Evolutionary conservation across 2,797 vertebrate species (phyloP).

Genomic region (Phataginus tetradactyla): DNA sequence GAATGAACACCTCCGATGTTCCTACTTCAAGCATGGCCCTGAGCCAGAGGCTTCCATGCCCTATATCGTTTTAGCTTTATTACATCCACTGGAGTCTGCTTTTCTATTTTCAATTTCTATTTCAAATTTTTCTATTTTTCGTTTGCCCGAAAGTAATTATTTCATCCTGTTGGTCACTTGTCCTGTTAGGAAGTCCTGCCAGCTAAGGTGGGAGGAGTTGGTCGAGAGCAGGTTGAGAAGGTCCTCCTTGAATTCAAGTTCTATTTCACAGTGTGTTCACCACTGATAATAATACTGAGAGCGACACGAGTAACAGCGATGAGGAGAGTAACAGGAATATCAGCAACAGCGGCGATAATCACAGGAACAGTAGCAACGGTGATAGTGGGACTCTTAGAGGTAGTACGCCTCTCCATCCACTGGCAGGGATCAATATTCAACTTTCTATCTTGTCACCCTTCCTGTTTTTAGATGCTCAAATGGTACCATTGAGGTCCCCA

Average conservation of each 20-base stretch:
- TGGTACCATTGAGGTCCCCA: background rate
- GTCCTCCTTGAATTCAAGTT: background rate
- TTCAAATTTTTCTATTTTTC: too few species aligned
- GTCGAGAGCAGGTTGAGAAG: background rate
- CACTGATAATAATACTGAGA: background rate
- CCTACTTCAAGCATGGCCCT: background rate
- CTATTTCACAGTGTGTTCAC: background rate
- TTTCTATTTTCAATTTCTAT: too few species aligned
- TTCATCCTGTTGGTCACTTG: background rate
- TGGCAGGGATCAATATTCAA: background rate
- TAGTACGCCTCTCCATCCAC: background rate
- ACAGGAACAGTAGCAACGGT: background rate
- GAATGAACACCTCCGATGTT: background rate
- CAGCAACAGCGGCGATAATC: background rate
- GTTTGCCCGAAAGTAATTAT: background rate
- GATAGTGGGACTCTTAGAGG: background rate
- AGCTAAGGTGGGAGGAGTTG: background rate
- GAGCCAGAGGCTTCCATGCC: background rate
- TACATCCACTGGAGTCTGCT: background rate
- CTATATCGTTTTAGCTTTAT: background rate
- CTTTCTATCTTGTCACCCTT: background rate
- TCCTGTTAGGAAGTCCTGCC: background rate
- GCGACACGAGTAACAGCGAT: background rate
- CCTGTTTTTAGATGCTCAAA: background rate
- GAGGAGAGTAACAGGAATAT: background rate